Base-by-base conservation (phyloP, 2,113 vertebrate species). In the Stercorarius parasiticus region DNA sequence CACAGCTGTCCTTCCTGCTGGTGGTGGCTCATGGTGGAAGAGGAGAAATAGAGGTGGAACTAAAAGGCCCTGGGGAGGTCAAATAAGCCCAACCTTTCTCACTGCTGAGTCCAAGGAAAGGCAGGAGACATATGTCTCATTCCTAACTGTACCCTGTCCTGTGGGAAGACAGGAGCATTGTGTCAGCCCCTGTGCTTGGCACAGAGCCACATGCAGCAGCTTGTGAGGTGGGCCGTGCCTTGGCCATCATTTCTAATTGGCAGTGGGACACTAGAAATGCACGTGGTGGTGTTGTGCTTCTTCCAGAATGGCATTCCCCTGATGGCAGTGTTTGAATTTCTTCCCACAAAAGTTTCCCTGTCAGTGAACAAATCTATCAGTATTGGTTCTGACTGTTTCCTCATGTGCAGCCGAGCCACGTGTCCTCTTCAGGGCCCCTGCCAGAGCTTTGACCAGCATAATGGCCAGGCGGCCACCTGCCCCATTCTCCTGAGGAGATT, bases 371-470 rank as follows among this genome's bases (percentile, higher is more conserved):
- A 61, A 73, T 45, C 65, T 65, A 10, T 14, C 18, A 17, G 38
- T 43, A 34, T 25, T 26, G 47, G 30, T 23, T 61, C 59, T 62
- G 22, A 56, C 59, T 61, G 30, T n/a, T 50, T 50, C 40, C 18
- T 84, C 32, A 20, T 2, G 8, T 34, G n/a, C 30, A 61, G 73
- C 66, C 0, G 2, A 72, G 19, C 52, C 3, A 0, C 0, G 3
- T 61, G 40, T 13, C 22, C 25, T 61, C 26, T 34, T 36, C 52
- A 36, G 34, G 12, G 4, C 8, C 27, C 5, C 50, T n/a, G 11
- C 29, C 65, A 78, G 50, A 45, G 23, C 16, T 1, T 2, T 65
- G 64, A 30, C 42, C 32, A 45, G 15, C 19, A 6, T 32, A 23
- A 19, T 55, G 53, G 40, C 23, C 47, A 62, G 23, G 0, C 1